Conservation (phyloP, 2,888 invertebrate genomes). For the Scaptomyza cyrtandrae region DNA sequence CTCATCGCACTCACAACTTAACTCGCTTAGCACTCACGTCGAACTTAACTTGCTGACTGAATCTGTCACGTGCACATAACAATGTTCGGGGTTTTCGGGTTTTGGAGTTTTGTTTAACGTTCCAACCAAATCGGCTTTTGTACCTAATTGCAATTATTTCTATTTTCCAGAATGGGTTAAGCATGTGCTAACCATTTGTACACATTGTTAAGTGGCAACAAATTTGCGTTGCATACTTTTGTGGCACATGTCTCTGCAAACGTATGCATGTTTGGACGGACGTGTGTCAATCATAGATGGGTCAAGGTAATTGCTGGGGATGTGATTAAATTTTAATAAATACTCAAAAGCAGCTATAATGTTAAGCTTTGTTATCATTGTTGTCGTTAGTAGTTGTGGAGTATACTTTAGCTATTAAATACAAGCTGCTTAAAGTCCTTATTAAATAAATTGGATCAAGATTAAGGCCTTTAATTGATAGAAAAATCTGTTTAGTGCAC, state of each 20-base stretch:
- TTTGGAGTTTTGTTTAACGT: constrained; percentile 1
- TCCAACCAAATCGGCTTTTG: constrained; percentile 2
- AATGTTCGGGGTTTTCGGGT: constrained; percentile 43
- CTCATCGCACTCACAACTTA: constrained; percentile 30
- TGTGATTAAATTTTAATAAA: too few relatives aligned
- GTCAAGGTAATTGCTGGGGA: too few relatives aligned
- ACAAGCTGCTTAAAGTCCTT: too few relatives aligned
- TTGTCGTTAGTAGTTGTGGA: too few relatives aligned
- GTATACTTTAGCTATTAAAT: too few relatives aligned
- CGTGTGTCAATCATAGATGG: not conserved
- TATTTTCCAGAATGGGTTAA: constrained; percentile 45
- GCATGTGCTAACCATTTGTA: constrained; percentile 36
- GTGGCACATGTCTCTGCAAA: constrained; percentile 12
- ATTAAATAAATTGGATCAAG: too few relatives aligned
- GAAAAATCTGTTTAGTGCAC: too few relatives aligned
- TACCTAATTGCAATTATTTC: constrained; percentile 46
- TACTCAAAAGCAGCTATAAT: too few relatives aligned
- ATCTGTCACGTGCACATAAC: constrained; percentile 66
- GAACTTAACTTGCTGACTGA: constrained; percentile 49
- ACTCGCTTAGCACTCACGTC: constrained; percentile 24
- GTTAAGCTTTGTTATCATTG: too few relatives aligned
- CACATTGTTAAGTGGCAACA: constrained; percentile 25
- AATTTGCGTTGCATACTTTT: constrained; percentile 8
- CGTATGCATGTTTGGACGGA: constrained; percentile 1
- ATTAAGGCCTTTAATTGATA: too few relatives aligned